Evolutionary conservation across 2,113 vertebrate genomes (phyloP).

Genomic region (Genyomyrus donnyi): DNA sequence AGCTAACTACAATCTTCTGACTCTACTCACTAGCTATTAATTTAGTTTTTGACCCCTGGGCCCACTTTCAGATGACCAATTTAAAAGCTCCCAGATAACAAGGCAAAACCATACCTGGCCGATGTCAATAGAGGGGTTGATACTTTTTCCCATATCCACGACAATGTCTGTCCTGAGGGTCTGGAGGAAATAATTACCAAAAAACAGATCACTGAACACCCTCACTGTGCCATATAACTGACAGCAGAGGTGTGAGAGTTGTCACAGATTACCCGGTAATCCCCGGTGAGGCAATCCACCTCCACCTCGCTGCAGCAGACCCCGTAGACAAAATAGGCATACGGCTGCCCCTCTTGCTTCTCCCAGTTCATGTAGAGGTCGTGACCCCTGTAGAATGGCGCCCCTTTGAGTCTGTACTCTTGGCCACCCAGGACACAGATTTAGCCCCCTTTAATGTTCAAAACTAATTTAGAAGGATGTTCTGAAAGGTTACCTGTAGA

Average conservation of each 20-base stretch:
- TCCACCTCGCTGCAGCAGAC: constrained; percentile 80
- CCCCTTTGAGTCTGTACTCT: background rate
- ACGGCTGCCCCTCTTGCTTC: constrained; percentile 69
- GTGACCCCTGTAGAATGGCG: constrained; percentile 57
- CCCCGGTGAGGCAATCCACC: constrained; percentile 81
- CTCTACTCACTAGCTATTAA: background rate
- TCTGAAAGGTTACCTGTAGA: constrained; percentile 64
- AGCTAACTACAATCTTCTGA: background rate
- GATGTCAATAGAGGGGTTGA: constrained; percentile 79
- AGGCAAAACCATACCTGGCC: constrained; percentile 67
- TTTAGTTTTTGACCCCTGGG: background rate
- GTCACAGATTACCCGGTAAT: constrained; percentile 67
- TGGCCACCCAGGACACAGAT: background rate
- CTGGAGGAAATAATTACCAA: constrained; percentile 42
- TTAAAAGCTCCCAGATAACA: background rate
- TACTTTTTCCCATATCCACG: constrained; percentile 67
- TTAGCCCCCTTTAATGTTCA: background rate
- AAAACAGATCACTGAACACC: background rate
- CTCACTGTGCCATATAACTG: background rate
- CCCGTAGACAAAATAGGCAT: constrained; percentile 69
- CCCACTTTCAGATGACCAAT: background rate
- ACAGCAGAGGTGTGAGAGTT: background rate
- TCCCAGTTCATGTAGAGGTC: constrained; percentile 74
- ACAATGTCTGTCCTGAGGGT: constrained; percentile 74
- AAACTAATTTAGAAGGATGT: background rate